Base-by-base conservation (phyloP, 2,797 vertebrate species). In the Euphonia xanthogaster region DNA sequence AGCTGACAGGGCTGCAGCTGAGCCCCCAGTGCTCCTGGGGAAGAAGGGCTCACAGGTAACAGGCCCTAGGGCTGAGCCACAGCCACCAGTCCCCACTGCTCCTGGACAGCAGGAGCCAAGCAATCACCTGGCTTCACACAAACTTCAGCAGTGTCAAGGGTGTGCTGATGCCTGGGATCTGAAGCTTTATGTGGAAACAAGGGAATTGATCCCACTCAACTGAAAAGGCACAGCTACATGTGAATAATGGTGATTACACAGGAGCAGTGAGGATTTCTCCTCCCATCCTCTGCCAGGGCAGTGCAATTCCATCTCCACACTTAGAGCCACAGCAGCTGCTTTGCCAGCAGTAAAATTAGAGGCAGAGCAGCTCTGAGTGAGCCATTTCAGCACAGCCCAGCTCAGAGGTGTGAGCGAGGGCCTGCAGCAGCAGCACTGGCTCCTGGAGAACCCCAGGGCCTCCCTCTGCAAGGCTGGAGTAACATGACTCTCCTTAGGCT, bases 101-200 rank as follows among this genome's bases (percentile, higher is more conserved):
- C 39, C 62, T 1, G 0, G 3, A 8, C 28, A 13, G 0, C 14
- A 21, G 33, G 27, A 54, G 35, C 21, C 68, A 65, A 12, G 51
- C 51, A 40, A 39, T 1, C 24, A 12, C 31, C 14, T 14, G 3
- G 54, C 66, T 60, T 53, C 28, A 23, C 48, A 53, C 25, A 1
- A 19, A 21, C 53, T 8, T 0, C 24, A 50, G 40, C n/a, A 31
- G 7, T 0, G 0, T 2, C 53, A 47, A 30, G 23, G 23, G 12
- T 24, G 10, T 21, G 14, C 40, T 48, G 8, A 23, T 15, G 5
- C 21, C 48, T 50, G 71, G 28, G 13, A 53, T 0, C 21, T 19
- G 10, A 37, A 54, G 63, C 48, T 70, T 25, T 33, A 2, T 18
- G 12, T 10, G 33, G 30, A 23, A 47, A 79, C 22, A 37, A 57